A percentile compares a stretch with the other conserved stretches of the same genome.
Evolutionary conservation across 2,113 vertebrate species (phyloP).

Genomic region (Rhynchomys soricoides): DNA sequence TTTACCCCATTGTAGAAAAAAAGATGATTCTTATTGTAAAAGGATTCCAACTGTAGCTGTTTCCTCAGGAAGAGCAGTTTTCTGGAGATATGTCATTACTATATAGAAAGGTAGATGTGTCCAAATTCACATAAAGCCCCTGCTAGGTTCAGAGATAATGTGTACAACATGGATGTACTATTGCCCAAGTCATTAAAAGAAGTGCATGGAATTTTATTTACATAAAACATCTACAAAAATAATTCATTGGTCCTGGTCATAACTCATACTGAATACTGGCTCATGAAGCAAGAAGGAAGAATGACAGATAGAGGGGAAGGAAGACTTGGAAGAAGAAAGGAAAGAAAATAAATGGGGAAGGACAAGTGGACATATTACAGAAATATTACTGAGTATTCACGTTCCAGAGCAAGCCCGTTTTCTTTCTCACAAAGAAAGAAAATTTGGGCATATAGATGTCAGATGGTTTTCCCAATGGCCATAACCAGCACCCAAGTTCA

Average conservation of each 20-base stretch:
- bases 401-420: neutral
- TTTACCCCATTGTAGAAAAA: neutral
- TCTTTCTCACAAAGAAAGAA: neutral
- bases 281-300: neutral
- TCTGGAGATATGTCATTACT: neutral
- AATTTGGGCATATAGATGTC: neutral
- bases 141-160: neutral
- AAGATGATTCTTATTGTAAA: neutral
- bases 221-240: neutral
- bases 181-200: neutral
- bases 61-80: neutral
- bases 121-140: neutral
- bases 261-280: neutral
- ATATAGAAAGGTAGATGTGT: neutral
- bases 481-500: fast-evolving
- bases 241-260: neutral
- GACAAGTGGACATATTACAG: fast-evolving
- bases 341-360: neutral
- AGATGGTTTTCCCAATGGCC: neutral
- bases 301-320: neutral
- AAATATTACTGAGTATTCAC: neutral
- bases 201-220: neutral
- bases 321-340: neutral
- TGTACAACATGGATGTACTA: too few relatives aligned
- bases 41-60: neutral